Conservation (phyloP, 1,140 invertebrate species). For the Trichomalopsis sarcophagae region DNA sequence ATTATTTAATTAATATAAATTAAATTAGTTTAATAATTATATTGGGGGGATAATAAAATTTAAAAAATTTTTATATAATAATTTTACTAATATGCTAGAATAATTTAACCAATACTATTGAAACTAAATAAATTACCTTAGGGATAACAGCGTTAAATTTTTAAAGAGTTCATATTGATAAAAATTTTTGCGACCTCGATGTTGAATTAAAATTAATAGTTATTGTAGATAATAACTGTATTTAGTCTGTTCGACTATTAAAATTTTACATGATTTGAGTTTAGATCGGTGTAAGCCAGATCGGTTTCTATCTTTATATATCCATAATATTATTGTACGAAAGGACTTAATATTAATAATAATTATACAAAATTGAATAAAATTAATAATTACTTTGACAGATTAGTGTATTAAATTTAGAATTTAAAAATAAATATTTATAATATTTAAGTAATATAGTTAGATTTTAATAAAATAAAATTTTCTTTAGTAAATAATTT, state of each 20-base stretch:
- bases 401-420: no score
- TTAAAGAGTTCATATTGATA: constrained; percentile 80
- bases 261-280: constrained; percentile 82
- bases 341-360: no score
- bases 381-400: no score
- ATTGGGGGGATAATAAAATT: constrained; percentile 73
- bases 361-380: no score
- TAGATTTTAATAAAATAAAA: no score
- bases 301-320: no score
- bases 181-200: constrained; percentile 85
- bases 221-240: constrained; percentile 77
- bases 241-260: constrained; percentile 86
- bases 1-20: constrained; percentile 61
- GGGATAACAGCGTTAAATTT: constrained; percentile 84
- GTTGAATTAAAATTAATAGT: constrained; percentile 84
- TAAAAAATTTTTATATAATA: constrained; percentile 67
- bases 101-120: constrained; percentile 62
- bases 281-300: no score
- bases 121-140: constrained; percentile 79
- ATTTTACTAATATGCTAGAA: constrained; percentile 67
- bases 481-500: no score
- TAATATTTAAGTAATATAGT: no score
- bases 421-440: no score
- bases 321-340: no score
- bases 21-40: constrained; percentile 63